Base-by-base conservation (phyloP, 2,888 invertebrate genomes). In the Nineta flava region DNA sequence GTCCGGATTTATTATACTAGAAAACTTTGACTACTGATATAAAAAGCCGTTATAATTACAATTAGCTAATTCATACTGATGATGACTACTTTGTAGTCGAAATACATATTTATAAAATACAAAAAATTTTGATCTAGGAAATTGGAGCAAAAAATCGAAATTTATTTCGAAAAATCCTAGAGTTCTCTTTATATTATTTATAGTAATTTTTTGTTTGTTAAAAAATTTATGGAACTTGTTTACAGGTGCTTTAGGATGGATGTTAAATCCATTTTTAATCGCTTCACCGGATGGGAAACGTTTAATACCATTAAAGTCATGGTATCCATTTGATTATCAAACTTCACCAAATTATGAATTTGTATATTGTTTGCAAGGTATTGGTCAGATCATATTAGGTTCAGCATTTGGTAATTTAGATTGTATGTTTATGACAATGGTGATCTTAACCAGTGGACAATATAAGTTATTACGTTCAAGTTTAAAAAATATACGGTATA, bases 401-500 rank as follows among this genome's bases (percentile, higher is more conserved):
- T 50, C 52, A 38, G 38, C 52, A 34, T 55, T 51, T 21, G 51
- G 54, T n/a, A 52, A 50, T 15, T 49, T 54, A 4, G 56, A 56
- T 41, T 51, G 53, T 46, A 52, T 56, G 47, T 55, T 48, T 34
- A 47, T 54, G n/a, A 49, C 41, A 4, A 21, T 48, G 9, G 16
- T 48, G 1, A 41, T 41, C 12, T 26, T 48, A 15, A 42, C 48
- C 7, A 13, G 41, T 7, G 42, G 48, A 5, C 48, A 48, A 31
- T 48, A 40, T 31, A 21, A 42, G 12, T 19, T 48, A 10, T 17
- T 48, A 2, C 32, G 41, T n/a, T 52, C 50, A 50, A 54, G 53
- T 26, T 49, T 53, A 6, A 47, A 51, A 26, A 52, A 55, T 35
- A 43, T 55, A 19, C 38, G 51, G 4, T 54, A 53, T 31, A 50